A percentile compares a stretch with the other conserved stretches of the same genome.
phyloP scores from a whole-genome alignment of 2,888 invertebrate species.

The Nemurella pictetii region DNA sequence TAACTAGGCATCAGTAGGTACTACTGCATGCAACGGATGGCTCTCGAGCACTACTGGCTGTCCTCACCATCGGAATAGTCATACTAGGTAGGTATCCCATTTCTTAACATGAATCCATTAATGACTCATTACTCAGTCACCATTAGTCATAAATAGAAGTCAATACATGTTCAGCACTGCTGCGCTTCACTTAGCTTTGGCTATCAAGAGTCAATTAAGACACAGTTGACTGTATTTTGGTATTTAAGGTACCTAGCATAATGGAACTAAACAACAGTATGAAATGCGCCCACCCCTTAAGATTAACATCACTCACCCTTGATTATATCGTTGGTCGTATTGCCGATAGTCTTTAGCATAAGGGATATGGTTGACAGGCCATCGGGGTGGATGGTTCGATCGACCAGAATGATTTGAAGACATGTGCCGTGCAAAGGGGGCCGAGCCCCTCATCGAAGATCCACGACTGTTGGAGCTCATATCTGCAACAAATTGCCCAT shows the following conservation, averaged over 20 bases:
- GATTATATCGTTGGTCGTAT: slow-evolving; percentile 38
- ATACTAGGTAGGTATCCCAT: too few relatives aligned
- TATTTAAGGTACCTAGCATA: too few relatives aligned
- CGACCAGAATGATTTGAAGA: slow-evolving; percentile 39
- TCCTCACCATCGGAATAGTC: too few relatives aligned
- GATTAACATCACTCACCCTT: slow-evolving; percentile 38
- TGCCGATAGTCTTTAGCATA: slow-evolving; percentile 41
- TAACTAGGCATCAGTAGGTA: too few relatives aligned
- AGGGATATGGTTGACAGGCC: slow-evolving; percentile 41
- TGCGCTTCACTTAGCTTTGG: too few relatives aligned
- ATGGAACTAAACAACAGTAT: too few relatives aligned
- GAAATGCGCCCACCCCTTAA: too few relatives aligned
- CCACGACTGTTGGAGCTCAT: slow-evolving; percentile 45
- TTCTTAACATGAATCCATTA: too few relatives aligned
- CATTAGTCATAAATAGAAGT: not conserved
- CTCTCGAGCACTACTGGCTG: too few relatives aligned
- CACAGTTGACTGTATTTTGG: too few relatives aligned
- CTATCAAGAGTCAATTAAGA: too few relatives aligned
- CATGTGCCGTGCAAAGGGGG: slow-evolving; percentile 39
- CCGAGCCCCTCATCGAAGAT: slow-evolving; percentile 42
- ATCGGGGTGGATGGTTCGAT: slow-evolving; percentile 38
- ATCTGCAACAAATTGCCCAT: slow-evolving; percentile 20
- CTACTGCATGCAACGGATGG: too few relatives aligned
- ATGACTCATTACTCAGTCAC: slow-evolving; percentile 2
- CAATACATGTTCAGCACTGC: not conserved